Evolutionary conservation across 2,888 invertebrate species (phyloP).

Genomic region (Lissocephala sabroskyi): DNA sequence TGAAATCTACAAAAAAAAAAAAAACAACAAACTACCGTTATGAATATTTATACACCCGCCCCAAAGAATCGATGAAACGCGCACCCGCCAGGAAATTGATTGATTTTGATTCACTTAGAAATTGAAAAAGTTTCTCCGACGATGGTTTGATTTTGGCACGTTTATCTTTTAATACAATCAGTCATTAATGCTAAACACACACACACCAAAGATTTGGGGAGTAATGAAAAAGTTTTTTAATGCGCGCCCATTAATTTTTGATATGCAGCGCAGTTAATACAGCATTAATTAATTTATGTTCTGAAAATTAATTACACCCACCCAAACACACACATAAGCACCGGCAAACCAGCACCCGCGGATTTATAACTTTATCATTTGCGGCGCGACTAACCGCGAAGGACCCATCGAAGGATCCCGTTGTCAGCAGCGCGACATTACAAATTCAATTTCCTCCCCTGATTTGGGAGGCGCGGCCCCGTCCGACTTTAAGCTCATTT

Average conservation of each 20-base stretch:
- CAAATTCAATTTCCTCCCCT: conserved; percentile 55
- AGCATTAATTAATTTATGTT: conserved; percentile 43
- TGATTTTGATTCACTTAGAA: conserved; percentile 58
- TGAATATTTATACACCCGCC: too few relatives aligned
- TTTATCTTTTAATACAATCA: conserved; percentile 26
- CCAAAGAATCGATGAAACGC: too few relatives aligned
- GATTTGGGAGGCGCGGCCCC: not conserved
- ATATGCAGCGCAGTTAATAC: conserved; percentile 13
- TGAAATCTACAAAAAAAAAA: too few relatives aligned
- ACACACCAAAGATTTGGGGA: not conserved
- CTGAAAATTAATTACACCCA: conserved; percentile 50
- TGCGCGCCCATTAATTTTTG: conserved; percentile 42
- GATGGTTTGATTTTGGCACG: conserved; percentile 27
- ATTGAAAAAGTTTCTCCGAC: conserved; percentile 53
- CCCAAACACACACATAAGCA: not conserved
- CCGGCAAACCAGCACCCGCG: not conserved
- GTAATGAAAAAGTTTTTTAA: conserved; percentile 13
- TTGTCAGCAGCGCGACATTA: conserved; percentile 12
- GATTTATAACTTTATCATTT: conserved; percentile 3
- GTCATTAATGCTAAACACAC: too few relatives aligned
- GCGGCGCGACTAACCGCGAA: not conserved
- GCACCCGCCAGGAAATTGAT: conserved; percentile 39
- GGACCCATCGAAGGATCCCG: too few relatives aligned
- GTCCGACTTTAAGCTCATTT: conserved; percentile 44
- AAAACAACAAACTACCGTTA: too few relatives aligned